phyloP scores from a whole-genome alignment of 2,113 vertebrate genomes.

The Polypterus bichir region DNA sequence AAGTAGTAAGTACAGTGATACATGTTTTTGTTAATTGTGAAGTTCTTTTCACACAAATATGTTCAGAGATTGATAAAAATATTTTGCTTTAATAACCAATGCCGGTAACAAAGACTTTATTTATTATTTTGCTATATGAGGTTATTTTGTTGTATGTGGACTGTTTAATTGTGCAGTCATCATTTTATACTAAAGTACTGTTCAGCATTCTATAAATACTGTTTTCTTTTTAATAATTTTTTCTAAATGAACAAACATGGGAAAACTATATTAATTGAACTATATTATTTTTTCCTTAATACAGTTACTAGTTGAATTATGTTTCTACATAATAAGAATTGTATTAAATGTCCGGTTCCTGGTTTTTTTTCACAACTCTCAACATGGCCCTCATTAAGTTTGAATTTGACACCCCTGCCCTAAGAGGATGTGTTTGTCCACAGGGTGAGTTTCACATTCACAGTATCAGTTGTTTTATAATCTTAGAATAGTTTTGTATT shows the following conservation, averaged over 20 bases:
- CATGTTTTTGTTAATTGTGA: conserved; percentile 1
- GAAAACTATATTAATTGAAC: neutral
- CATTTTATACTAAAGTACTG: neutral
- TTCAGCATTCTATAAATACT: neutral
- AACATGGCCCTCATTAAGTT: too few relatives aligned
- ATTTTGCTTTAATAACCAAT: neutral
- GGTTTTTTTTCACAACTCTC: conserved; percentile 6
- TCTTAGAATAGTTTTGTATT: too few relatives aligned
- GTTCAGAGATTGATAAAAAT: neutral
- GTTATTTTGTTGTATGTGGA: conserved; percentile 2
- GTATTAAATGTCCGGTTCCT: conserved; percentile 19
- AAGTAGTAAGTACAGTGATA: conserved; percentile 2
- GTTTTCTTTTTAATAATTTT: neutral
- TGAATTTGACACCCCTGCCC: too few relatives aligned
- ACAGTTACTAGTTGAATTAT: conserved; percentile 1
- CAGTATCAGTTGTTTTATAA: too few relatives aligned
- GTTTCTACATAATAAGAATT: neutral
- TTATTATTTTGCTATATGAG: neutral
- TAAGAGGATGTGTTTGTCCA: too few relatives aligned
- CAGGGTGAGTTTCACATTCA: too few relatives aligned
- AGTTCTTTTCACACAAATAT: neutral
- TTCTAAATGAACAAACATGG: neutral
- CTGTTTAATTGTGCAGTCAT: neutral
- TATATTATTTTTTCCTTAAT: neutral
- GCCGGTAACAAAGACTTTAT: too few relatives aligned